Base-by-base conservation (phyloP, 2,113 vertebrate genomes). In the Dromaius novaehollandiae region DNA sequence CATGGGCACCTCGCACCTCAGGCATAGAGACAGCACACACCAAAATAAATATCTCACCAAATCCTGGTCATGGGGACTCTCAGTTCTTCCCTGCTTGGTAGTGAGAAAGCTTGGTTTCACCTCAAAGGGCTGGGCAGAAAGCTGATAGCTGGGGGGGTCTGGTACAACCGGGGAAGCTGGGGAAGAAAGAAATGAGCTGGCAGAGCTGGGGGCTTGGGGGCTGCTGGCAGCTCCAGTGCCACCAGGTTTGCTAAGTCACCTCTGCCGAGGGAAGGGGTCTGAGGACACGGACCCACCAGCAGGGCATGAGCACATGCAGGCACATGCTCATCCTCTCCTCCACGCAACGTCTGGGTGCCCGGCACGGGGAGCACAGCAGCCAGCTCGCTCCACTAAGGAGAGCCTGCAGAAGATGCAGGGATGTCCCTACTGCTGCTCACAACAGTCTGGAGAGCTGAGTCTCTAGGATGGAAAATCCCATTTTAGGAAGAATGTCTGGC, bases 281-380 rank as follows among this genome's bases (percentile, higher is more conserved):
- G 64, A 58, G 80, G 36, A 40, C 20, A 18, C 65, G 14, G 13
- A 28, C 15, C 17, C 19, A 8, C 42, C n/a, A 78, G 36, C 51
- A 82, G 50, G 56, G 64, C 50, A 50, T 1, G 2, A 65, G 26
- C 11, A 13, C 13, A 25, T 38, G 9, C 48, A n/a, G 28, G 15
- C 19, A 19, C 1, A 0, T 50, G 18, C 22, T 60, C 26, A 1
- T 0, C 53, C 44, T 38, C 25, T 8, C 75, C 50, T 32, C 11
- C 6, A 2, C 22, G 25, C 17, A 2, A 7, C 3, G 1, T 22
- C 66, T 51, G 48, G 24, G 18, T 85, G 55, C 82, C 70, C 22
- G 32, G 5, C 2, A 20, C 19, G 26, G 38, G 80, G 11, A 83
- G 8, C 53, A 30, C 1, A 0, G 32, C 30, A 63, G 21, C 17